Conservation (phyloP, 1,140 invertebrate species). For the Drosophila ananassae region DNA sequence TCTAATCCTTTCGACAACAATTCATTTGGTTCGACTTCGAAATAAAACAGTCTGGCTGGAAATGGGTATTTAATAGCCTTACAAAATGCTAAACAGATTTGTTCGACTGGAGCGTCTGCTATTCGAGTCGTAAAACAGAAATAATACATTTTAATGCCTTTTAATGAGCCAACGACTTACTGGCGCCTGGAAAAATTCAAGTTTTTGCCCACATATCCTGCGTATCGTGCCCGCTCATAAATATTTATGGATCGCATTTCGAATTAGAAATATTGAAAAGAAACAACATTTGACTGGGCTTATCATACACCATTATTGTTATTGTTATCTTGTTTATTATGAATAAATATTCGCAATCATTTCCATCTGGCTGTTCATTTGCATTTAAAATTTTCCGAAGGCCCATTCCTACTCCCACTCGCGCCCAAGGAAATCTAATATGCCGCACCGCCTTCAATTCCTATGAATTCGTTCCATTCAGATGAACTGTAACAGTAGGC, state of each 20-base stretch:
- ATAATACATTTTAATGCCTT: conserved; percentile 44
- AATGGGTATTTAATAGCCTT: conserved; percentile 25
- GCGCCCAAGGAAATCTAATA: conserved; percentile 33
- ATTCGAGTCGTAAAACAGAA: conserved; percentile 24
- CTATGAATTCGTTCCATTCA: conserved; percentile 38
- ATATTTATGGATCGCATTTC: conserved; percentile 56
- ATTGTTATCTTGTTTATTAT: conserved; percentile 68
- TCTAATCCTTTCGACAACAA: conserved; percentile 2
- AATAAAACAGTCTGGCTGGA: neutral
- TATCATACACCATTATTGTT: conserved; percentile 66
- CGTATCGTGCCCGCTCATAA: conserved; percentile 36
- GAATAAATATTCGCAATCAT: conserved; percentile 52
- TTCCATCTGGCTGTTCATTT: conserved; percentile 51
- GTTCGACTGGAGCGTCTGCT: neutral
- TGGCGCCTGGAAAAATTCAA: conserved; percentile 38
- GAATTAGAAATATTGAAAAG: conserved; percentile 23
- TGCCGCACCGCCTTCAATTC: conserved; percentile 31
- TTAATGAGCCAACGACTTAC: conserved; percentile 33
- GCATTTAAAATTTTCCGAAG: conserved; percentile 60
- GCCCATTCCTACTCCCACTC: neutral
- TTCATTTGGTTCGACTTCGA: neutral
- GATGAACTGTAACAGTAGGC: conserved; percentile 46
- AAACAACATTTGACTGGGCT: conserved; percentile 46
- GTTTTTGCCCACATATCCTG: conserved; percentile 13
- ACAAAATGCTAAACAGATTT: conserved; percentile 29